These are phyloP conservation scores for Eulemur coronatus DNA, from an alignment of 2,797 vertebrate species.

Conservation along the genomic window DNA sequence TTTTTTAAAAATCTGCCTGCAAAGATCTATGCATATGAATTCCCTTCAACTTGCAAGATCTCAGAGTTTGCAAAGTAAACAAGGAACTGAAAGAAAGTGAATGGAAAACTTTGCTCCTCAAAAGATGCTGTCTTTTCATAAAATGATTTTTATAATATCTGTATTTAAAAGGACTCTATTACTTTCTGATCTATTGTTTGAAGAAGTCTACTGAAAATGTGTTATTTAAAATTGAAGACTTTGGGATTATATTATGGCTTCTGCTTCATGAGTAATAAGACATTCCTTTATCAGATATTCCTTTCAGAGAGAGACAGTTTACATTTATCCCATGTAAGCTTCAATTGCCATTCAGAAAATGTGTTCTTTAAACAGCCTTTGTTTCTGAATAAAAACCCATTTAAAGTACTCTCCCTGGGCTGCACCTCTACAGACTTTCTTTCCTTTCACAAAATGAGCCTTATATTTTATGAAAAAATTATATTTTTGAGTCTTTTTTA, in stretches of 20 bases:
- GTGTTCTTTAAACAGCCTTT: not conserved
- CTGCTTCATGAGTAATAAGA: conserved; percentile 34
- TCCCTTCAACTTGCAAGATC: conserved; percentile 20
- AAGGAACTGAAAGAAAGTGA: conserved; percentile 16
- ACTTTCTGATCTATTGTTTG: conserved; percentile 57
- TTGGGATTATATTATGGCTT: conserved; percentile 22
- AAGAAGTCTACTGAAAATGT: conserved; percentile 52
- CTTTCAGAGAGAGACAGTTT: conserved; percentile 32
- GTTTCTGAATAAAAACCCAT: conserved; percentile 54
- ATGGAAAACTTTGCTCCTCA: conserved; percentile 16
- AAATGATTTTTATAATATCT: conserved; percentile 46
- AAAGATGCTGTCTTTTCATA: conserved; percentile 38
- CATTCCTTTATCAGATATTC: conserved; percentile 42
- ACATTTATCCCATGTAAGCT: conserved; percentile 39
- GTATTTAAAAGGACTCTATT: conserved; percentile 41
- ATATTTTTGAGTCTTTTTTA: not conserved
- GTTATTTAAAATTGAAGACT: conserved; percentile 46
- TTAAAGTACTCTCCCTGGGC: not conserved
- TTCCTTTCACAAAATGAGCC: not conserved
- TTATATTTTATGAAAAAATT: not conserved
- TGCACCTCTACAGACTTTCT: not conserved
- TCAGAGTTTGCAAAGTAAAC: conserved; percentile 34
- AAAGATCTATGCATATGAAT: conserved; percentile 55
- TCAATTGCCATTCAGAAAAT: conserved; percentile 30
- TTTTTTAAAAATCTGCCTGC: not conserved